Evolutionary conservation across 2,113 vertebrate species (phyloP), one percentile per base, ranked within the genome.

Genomic region (Eulacestoma nigropectus): DNA sequence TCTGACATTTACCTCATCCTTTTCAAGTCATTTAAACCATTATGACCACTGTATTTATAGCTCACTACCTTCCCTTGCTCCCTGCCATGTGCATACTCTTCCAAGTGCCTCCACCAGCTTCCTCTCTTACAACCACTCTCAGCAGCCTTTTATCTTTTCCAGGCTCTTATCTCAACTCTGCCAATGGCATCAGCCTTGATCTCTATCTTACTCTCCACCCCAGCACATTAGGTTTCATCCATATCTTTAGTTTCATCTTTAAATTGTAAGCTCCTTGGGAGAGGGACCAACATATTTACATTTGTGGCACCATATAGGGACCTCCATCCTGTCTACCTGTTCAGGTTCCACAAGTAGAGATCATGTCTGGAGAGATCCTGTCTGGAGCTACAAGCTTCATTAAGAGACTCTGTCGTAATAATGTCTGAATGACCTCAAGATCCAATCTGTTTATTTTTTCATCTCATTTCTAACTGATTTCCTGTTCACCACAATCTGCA

Each of bases 1-100:
- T 92, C 93, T 95, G 95, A 95, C 91, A 92, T 95, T 92, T 77
- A 78, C 80, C 89, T 96, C 93, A 95, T 87, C 86, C 79, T 93
- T 95, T 95, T 87, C 95, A 95, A 96, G 90, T 86, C 75, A 89
- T 37, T 93, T 84, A 93, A 89, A 93, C 89, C 86, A 89, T 89
- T 86, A 86, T 21, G 35, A 86, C 57, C 10, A 3, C 80, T 63
- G 77, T 91, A 93, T 96, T 93, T 96, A 93, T 81, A 96, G 95
- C 81, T 96, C 21, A 3, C 63, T 69, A 77, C 85, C 95, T 95
- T 74, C 68, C 86, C 60, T 55, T 18, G 7, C 72, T 94, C 72
- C 88, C 72, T 89, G 72, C 57, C 27, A 2, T 33, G 57, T 4
- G 26, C 35, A 9, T 68, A 55, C 47, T 70, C 87, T 93, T 87